Percentiles rank a stretch among this genome's conserved stretches.
phyloP scores from a whole-genome alignment of 2,888 invertebrate genomes.

The Escarpia spicata region DNA sequence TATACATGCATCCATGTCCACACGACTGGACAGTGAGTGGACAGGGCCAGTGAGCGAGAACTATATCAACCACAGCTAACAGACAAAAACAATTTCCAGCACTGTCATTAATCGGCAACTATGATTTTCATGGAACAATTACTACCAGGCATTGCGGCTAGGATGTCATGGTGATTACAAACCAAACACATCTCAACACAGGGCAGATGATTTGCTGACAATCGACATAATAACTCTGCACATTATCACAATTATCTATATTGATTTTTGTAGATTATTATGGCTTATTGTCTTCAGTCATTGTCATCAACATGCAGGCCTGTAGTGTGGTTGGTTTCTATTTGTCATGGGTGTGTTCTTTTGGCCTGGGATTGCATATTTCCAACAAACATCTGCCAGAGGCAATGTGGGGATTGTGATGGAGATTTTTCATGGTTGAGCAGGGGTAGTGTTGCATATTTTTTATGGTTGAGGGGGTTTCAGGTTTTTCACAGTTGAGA shows the following conservation, averaged over 20 bases:
- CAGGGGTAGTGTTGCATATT: too few species aligned
- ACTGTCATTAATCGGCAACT: not conserved
- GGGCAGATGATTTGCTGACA: not conserved
- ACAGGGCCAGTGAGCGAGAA: not conserved
- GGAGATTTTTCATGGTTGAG: too few species aligned
- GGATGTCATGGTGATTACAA: constrained; percentile 2
- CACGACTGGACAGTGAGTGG: not conserved
- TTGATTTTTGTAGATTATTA: constrained; percentile 6
- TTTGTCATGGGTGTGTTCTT: too few species aligned
- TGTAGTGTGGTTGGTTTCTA: too few species aligned
- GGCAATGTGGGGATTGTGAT: too few species aligned
- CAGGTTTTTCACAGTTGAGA: too few species aligned
- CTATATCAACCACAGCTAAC: not conserved
- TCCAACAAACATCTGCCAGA: too few species aligned
- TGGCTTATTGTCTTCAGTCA: not conserved
- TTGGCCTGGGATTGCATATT: too few species aligned
- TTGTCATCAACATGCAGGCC: not conserved
- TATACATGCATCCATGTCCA: not conserved
- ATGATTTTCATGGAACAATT: constrained; percentile 5
- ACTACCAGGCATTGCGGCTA: not conserved
- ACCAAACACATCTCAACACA: not conserved
- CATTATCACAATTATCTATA: not conserved
- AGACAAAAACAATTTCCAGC: not conserved
- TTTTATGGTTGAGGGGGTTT: too few species aligned
- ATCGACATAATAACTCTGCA: not conserved